Percentiles rank a stretch among this genome's conserved stretches.
Conservation (phyloP, 2,888 invertebrate genomes). For the Strigamia transsilvanica region DNA sequence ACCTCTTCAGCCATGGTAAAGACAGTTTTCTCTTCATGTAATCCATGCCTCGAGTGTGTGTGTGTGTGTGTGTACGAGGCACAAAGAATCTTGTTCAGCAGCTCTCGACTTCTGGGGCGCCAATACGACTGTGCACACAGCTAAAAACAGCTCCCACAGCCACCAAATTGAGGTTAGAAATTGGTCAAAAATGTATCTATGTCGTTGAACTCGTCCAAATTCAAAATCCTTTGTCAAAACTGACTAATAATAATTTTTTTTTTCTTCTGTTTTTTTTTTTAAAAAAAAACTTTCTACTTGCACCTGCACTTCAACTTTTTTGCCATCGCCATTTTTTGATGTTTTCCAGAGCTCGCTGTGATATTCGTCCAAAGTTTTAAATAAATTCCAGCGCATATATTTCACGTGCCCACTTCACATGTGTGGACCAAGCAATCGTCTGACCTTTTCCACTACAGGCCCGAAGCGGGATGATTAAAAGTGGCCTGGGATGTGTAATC, state of each 20-base stretch:
- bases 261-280: background rate
- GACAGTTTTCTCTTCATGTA: slow-evolving; percentile 78
- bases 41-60: slow-evolving; percentile 44
- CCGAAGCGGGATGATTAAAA: slow-evolving; percentile 7
- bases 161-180: slow-evolving; percentile 47
- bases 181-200: slow-evolving; percentile 32
- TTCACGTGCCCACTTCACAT: slow-evolving; percentile 37
- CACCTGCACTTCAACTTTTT: background rate
- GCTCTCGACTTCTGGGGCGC: slow-evolving; percentile 4
- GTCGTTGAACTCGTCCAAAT: slow-evolving; percentile 40
- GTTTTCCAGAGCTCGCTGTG: background rate
- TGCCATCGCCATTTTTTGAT: background rate
- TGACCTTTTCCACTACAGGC: slow-evolving; percentile 6
- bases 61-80: background rate
- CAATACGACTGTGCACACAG: slow-evolving; percentile 41
- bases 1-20: slow-evolving; percentile 73
- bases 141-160: slow-evolving; percentile 37
- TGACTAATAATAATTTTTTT: background rate
- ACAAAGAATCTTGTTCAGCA: slow-evolving; percentile 40
- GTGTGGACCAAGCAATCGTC: slow-evolving; percentile 31
- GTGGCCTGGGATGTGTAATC: slow-evolving; percentile 23
- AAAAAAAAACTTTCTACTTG: background rate
- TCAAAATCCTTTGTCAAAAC: slow-evolving; percentile 4
- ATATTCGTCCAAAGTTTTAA: slow-evolving; percentile 20
- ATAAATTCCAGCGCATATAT: slow-evolving; percentile 7